These are phyloP conservation scores for Istiophorus platypterus DNA, from an alignment of 2,113 vertebrate genomes.

Conservation along the genomic window DNA sequence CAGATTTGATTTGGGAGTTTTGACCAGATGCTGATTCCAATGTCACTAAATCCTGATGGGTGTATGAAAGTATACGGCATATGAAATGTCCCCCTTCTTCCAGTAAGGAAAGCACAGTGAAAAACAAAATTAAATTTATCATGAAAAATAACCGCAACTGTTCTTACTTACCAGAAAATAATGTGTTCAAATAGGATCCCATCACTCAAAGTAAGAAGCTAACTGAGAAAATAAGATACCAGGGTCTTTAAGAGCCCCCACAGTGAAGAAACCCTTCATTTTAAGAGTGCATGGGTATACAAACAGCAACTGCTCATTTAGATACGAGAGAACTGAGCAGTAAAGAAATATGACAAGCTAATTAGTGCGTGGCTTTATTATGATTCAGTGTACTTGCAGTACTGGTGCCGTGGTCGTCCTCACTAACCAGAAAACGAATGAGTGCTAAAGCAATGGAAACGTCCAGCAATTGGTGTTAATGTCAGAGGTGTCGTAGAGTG, in stretches of 20 bases:
- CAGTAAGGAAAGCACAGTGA: neutral
- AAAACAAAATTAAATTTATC: neutral
- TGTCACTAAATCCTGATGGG: too few species aligned
- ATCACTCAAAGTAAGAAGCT: neutral
- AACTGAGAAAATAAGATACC: neutral
- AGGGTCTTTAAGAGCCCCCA: neutral
- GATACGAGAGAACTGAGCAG: constrained; percentile 1
- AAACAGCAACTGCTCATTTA: constrained; percentile 30
- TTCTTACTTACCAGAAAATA: neutral
- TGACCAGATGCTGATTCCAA: too few species aligned
- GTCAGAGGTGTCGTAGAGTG: neutral
- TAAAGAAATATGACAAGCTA: neutral
- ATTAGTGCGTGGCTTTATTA: constrained; percentile 8
- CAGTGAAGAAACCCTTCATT: neutral
- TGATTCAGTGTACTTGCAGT: neutral
- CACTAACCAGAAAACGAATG: constrained; percentile 12
- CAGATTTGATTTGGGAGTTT: neutral
- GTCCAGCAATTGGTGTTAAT: neutral
- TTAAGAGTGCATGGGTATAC: neutral
- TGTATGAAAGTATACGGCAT: too few species aligned
- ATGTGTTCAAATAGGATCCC: neutral
- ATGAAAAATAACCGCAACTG: neutral
- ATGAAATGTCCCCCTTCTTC: too few species aligned
- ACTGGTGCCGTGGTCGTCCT: constrained; percentile 4
- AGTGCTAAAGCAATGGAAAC: constrained; percentile 10